Evolutionary conservation across 2,888 invertebrate species (phyloP).

Genomic region (Drosophila birchii): DNA sequence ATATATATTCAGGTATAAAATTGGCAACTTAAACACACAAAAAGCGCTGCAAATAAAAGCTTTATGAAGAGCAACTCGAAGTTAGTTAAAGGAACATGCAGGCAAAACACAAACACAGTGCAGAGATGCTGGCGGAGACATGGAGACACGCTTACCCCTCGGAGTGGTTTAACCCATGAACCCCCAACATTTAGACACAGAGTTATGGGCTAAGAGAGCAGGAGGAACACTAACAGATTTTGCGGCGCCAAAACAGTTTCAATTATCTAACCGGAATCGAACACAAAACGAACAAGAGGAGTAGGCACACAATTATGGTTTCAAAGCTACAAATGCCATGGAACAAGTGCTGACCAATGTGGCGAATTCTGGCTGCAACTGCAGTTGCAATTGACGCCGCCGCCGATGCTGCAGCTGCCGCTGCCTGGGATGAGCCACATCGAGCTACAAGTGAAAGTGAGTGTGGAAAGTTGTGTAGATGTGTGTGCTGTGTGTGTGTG

Average conservation of each 20-base stretch:
- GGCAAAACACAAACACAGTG: conserved; percentile 5
- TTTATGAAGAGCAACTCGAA: neutral
- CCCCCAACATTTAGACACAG: conserved; percentile 1
- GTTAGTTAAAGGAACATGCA: conserved; percentile 7
- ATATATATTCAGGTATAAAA: neutral
- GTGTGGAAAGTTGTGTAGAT: conserved; percentile 4
- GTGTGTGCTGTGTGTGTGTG: conserved; percentile 3
- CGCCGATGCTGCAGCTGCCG: conserved; percentile 18
- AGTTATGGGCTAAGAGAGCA: conserved; percentile 3
- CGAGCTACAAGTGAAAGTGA: conserved; percentile 39
- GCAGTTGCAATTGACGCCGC: conserved; percentile 16
- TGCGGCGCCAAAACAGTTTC: conserved; percentile 32
- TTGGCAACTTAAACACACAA: neutral
- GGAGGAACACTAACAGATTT: conserved; percentile 32
- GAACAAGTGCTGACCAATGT: conserved; percentile 58
- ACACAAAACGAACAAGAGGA: conserved; percentile 8
- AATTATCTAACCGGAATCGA: conserved; percentile 9
- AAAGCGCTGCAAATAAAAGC: conserved; percentile 24
- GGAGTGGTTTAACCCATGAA: neutral
- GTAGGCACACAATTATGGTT: conserved; percentile 28
- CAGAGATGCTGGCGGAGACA: conserved; percentile 7
- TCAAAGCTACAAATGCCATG: conserved; percentile 19
- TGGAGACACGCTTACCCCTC: conserved; percentile 20
- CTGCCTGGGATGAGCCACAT: conserved; percentile 19
- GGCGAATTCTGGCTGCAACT: conserved; percentile 18